A percentile compares a stretch with the other conserved stretches of the same genome.
phyloP scores from a whole-genome alignment of 2,797 vertebrate species.

The Scarus forsteni region DNA sequence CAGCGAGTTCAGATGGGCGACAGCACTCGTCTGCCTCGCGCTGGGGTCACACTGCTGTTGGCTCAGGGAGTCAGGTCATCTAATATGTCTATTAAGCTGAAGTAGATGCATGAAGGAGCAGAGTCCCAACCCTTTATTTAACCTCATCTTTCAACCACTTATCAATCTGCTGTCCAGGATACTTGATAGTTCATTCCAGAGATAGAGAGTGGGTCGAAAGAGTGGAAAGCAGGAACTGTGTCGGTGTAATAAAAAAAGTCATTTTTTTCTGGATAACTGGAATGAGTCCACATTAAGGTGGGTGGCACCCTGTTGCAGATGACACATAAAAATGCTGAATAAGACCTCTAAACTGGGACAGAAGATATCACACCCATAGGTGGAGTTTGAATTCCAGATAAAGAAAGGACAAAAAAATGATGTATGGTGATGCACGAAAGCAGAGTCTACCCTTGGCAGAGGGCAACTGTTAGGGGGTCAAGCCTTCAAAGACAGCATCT shows the following conservation, averaged over 20 bases:
- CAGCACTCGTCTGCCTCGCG: constrained; percentile 32
- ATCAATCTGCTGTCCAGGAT: constrained; percentile 18
- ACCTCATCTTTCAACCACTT: constrained; percentile 34
- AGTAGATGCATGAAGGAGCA: background rate
- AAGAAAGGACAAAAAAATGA: background rate
- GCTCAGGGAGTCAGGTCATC: constrained; percentile 53
- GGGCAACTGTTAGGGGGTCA: too few relatives aligned
- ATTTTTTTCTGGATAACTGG: constrained; percentile 25
- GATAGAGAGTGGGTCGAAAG: constrained; percentile 14
- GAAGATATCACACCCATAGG: constrained; percentile 43
- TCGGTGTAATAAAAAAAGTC: constrained; percentile 45
- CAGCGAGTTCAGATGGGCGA: constrained; percentile 57
- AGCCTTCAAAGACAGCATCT: too few relatives aligned
- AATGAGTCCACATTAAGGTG: constrained; percentile 37
- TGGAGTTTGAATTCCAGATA: constrained; percentile 13
- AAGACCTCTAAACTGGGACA: background rate
- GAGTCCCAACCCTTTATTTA: constrained; percentile 27
- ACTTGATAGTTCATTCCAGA: constrained; percentile 46
- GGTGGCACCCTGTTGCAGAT: constrained; percentile 18
- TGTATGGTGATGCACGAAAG: too few relatives aligned
- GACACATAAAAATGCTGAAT: constrained; percentile 52
- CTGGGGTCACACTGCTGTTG: constrained; percentile 64
- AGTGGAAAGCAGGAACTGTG: constrained; percentile 32
- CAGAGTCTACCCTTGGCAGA: too few relatives aligned
- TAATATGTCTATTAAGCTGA: constrained; percentile 49